phyloP scores from a whole-genome alignment of 2,113 vertebrate species.

The Ancistrus triradiatus region DNA sequence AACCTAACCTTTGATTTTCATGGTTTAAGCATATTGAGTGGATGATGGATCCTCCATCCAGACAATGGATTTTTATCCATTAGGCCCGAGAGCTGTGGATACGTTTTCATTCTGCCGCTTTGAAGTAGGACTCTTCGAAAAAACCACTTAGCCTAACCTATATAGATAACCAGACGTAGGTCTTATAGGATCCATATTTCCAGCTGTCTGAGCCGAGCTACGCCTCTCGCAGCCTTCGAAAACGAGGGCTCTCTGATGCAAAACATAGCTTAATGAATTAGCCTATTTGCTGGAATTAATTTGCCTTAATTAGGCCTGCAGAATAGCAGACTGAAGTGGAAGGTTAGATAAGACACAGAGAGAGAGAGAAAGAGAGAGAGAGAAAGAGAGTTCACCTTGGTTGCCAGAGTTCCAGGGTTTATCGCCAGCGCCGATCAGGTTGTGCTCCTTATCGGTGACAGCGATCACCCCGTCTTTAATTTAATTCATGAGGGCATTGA shows the following conservation, averaged over 20 bases:
- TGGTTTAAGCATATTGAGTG: slow-evolving; percentile 36
- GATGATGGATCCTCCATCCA: slow-evolving; percentile 33
- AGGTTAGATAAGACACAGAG: slow-evolving; percentile 25
- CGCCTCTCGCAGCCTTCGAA: not conserved
- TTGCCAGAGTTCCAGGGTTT: slow-evolving; percentile 25
- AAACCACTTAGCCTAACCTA: slow-evolving; percentile 10
- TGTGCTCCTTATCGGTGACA: slow-evolving; percentile 31
- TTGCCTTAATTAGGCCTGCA: slow-evolving; percentile 34
- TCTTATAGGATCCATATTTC: slow-evolving; percentile 12
- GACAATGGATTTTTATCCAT: slow-evolving; percentile 34
- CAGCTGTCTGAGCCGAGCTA: not conserved
- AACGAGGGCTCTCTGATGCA: slow-evolving; percentile 37
- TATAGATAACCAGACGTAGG: slow-evolving; percentile 7
- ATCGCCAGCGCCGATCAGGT: slow-evolving; percentile 29
- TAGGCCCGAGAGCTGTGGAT: slow-evolving; percentile 20
- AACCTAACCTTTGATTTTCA: slow-evolving; percentile 43
- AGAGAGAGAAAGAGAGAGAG: not conserved
- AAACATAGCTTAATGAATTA: slow-evolving; percentile 40
- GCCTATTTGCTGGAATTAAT: slow-evolving; percentile 40
- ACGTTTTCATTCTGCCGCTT: slow-evolving; percentile 24
- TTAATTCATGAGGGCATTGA: slow-evolving; percentile 47
- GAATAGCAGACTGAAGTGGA: slow-evolving; percentile 32
- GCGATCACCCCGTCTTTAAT: slow-evolving; percentile 38
- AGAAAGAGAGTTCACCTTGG: slow-evolving; percentile 36
- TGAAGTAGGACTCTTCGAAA: slow-evolving; percentile 19